Evolutionary conservation across 2,113 vertebrate species (phyloP).

Genomic region (Hippopotamus amphibius): DNA sequence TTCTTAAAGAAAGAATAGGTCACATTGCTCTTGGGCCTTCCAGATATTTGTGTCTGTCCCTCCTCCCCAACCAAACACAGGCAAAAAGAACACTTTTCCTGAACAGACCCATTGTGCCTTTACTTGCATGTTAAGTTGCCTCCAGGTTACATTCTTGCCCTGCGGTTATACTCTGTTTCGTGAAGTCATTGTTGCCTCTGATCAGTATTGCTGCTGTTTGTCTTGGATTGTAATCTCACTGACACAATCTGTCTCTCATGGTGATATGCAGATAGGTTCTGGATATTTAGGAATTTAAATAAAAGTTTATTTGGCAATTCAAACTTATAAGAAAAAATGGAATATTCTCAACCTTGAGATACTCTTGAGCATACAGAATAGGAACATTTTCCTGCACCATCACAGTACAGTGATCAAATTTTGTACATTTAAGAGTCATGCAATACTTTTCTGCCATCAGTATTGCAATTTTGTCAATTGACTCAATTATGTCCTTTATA

Average conservation of each 20-base stretch:
- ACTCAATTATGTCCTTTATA: neutral
- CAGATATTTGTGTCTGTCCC: neutral
- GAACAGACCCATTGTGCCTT: neutral
- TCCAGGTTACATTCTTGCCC: neutral
- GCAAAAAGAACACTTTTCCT: neutral
- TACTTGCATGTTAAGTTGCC: neutral
- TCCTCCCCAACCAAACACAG: neutral
- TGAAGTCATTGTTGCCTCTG: neutral
- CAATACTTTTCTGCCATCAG: neutral
- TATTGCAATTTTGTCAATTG: neutral
- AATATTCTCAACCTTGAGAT: neutral
- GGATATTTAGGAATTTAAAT: neutral
- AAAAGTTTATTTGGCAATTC: neutral
- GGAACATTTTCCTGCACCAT: neutral
- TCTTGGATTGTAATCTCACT: neutral
- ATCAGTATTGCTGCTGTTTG: neutral
- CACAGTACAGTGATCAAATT: neutral
- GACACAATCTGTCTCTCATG: neutral
- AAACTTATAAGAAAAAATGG: neutral
- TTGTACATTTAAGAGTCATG: neutral
- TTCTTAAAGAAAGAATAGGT: neutral
- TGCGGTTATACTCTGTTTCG: neutral
- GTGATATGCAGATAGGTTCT: neutral
- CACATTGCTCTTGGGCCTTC: neutral
- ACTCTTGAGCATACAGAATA: neutral